Percentiles rank a stretch among this genome's conserved stretches.
Evolutionary conservation across 2,888 invertebrate species (phyloP).

Genomic region (Kuschelorhynchus macadamiae): DNA sequence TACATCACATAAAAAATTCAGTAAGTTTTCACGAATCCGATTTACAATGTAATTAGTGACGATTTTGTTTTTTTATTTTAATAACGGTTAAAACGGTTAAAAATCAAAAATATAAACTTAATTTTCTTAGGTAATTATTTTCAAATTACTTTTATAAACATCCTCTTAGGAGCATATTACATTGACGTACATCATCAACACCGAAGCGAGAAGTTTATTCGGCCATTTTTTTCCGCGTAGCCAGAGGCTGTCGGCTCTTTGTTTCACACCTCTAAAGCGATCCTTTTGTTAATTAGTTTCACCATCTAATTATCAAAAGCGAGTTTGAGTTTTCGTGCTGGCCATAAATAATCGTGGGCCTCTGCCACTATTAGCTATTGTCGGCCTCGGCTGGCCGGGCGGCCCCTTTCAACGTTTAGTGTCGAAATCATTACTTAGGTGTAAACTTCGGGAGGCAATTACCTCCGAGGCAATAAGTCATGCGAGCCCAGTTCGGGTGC

Average conservation of each 20-base stretch:
- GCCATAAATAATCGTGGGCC: constrained; percentile 67
- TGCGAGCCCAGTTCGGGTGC: constrained; percentile 43
- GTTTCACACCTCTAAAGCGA: constrained; percentile 70
- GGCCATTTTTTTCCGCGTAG: constrained; percentile 28
- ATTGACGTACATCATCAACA: constrained; percentile 24
- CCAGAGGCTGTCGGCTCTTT: constrained; percentile 67
- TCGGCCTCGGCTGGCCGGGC: constrained; percentile 50
- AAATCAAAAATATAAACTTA: too few species aligned
- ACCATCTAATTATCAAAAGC: constrained; percentile 70
- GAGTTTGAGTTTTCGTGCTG: constrained; percentile 67
- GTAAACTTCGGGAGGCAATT: constrained; percentile 70
- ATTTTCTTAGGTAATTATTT: neutral
- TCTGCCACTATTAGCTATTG: constrained; percentile 37
- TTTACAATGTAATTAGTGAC: too few species aligned
- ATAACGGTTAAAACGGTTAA: too few species aligned
- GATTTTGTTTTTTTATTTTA: too few species aligned
- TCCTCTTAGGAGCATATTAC: constrained; percentile 20
- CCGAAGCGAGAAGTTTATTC: constrained; percentile 11
- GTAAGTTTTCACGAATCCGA: too few species aligned
- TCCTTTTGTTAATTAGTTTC: constrained; percentile 71
- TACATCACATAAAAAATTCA: too few species aligned
- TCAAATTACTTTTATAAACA: constrained; percentile 8
- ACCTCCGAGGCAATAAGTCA: constrained; percentile 58
- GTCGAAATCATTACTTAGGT: constrained; percentile 72
- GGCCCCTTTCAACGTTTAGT: constrained; percentile 69